These are phyloP conservation scores for Botia almorhae DNA, from an alignment of 2,797 vertebrate genomes.

Conservation along the genomic window DNA sequence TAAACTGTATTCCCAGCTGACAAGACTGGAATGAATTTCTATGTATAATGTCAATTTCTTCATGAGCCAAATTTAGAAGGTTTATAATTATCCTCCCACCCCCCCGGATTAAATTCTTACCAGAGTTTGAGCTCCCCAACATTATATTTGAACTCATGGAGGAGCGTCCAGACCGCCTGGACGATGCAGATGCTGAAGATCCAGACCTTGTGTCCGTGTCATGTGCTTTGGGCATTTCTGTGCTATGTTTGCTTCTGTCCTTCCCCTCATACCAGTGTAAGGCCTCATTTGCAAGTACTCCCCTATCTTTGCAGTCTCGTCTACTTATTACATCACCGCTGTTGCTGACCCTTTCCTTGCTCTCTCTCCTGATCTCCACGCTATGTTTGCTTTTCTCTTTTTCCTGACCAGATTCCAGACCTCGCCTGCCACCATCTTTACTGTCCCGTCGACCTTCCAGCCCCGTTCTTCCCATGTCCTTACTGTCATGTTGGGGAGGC, in stretches of 20 bases:
- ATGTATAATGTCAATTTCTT: background rate
- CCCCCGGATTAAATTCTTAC: slow-evolving; percentile 68
- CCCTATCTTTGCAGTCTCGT: slow-evolving; percentile 83
- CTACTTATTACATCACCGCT: slow-evolving; percentile 71
- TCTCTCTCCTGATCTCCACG: slow-evolving; percentile 65
- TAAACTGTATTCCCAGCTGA: background rate
- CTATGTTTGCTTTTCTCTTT: slow-evolving; percentile 64
- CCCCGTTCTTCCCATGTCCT: slow-evolving; percentile 70
- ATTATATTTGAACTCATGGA: slow-evolving; percentile 89
- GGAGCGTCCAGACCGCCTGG: slow-evolving; percentile 86
- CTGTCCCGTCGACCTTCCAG: slow-evolving; percentile 71
- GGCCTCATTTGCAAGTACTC: slow-evolving; percentile 84
- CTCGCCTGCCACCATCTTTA: slow-evolving; percentile 77
- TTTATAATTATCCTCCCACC: no score
- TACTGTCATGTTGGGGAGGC: slow-evolving; percentile 68
- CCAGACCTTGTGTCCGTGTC: slow-evolving; percentile 89
- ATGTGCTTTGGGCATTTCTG: slow-evolving; percentile 90
- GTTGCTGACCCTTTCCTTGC: slow-evolving; percentile 74
- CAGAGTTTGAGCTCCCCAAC: slow-evolving; percentile 84
- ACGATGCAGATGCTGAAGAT: slow-evolving; percentile 81
- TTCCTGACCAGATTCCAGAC: slow-evolving; percentile 73
- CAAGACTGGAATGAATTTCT: background rate
- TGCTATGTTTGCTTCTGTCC: slow-evolving; percentile 80
- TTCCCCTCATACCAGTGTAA: slow-evolving; percentile 88
- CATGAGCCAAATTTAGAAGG: no score